A percentile compares a stretch with the other conserved stretches of the same genome.
phyloP scores from a whole-genome alignment of 2,888 invertebrate species.

The Gymnosoma rotundatum region DNA sequence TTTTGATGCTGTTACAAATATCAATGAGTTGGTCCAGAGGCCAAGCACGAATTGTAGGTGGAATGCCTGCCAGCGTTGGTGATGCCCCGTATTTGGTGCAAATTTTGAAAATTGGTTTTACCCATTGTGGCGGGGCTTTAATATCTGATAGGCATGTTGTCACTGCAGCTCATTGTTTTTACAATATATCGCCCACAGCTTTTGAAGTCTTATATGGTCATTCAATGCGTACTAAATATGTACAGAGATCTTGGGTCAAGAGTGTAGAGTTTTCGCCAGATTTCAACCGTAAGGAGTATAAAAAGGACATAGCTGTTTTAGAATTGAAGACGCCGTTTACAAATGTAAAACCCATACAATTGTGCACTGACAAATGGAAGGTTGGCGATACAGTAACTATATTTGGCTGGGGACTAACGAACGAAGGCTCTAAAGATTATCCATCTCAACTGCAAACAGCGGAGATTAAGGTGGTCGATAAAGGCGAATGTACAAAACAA shows the following conservation, averaged over 20 bases:
- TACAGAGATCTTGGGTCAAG: neutral
- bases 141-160: conserved; percentile 29
- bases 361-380: conserved; percentile 16
- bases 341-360: conserved; percentile 56
- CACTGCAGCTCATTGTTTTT: conserved; percentile 46
- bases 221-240: neutral
- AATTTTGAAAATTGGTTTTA: conserved; percentile 37
- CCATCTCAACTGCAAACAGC: conserved; percentile 58
- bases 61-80: neutral
- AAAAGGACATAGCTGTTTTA: conserved; percentile 53
- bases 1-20: neutral
- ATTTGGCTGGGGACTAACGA: conserved; percentile 71
- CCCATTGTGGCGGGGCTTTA: conserved; percentile 71
- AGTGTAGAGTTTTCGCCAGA: neutral
- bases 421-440: neutral
- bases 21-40: neutral
- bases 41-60: conserved; percentile 45
- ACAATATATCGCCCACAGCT: neutral
- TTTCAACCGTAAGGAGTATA: neutral
- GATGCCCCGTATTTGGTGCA: conserved; percentile 55
- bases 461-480: conserved; percentile 30
- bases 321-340: conserved; percentile 32
- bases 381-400: conserved; percentile 51
- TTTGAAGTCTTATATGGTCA: conserved; percentile 54
- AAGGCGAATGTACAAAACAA: neutral